Evolutionary conservation across 2,797 vertebrate genomes (phyloP).

Genomic region (Schizopygopsis pylzovi): DNA sequence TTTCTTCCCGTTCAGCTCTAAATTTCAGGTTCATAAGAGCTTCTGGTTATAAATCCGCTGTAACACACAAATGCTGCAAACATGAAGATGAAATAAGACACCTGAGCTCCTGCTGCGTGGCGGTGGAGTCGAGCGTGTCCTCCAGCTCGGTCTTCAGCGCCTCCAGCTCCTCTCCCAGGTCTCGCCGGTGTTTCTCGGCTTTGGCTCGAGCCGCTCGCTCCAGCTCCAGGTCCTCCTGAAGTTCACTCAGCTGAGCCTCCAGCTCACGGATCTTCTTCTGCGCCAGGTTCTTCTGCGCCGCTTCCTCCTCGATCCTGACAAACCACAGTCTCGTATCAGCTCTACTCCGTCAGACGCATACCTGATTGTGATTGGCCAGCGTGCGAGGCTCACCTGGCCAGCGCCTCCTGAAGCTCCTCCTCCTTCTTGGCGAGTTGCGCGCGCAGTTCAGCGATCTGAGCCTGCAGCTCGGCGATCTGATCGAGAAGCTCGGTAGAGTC

Average conservation of each 20-base stretch:
- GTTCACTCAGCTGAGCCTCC: conserved; percentile 93
- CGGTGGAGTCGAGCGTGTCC: conserved; percentile 95
- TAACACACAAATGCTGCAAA: too few relatives aligned
- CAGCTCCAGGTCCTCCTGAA: conserved; percentile 97
- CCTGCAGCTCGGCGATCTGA: conserved; percentile 96
- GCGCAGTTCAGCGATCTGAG: conserved; percentile 95
- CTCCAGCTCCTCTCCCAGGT: conserved; percentile 96
- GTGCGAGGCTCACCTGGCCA: conserved; percentile 84
- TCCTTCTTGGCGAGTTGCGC: conserved; percentile 97
- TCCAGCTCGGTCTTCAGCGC: conserved; percentile 96
- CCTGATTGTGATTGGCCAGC: background rate
- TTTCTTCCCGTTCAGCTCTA: too few relatives aligned
- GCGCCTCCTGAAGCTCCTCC: conserved; percentile 93
- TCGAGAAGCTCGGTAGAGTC: conserved; percentile 91
- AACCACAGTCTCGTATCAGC: background rate
- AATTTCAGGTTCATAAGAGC: too few relatives aligned
- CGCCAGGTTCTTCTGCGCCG: conserved; percentile 93
- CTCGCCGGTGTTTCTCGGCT: conserved; percentile 94
- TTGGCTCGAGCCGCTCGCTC: conserved; percentile 88
- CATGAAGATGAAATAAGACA: too few relatives aligned
- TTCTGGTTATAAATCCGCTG: too few relatives aligned
- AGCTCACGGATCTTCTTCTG: conserved; percentile 96
- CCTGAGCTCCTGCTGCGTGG: conserved; percentile 95
- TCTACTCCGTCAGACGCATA: background rate
- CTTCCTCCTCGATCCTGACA: conserved; percentile 93